Evolutionary conservation across 2,113 vertebrate species (phyloP), one percentile per base, ranked within the genome.

Genomic region (Onychostruthus taczanowskii): DNA sequence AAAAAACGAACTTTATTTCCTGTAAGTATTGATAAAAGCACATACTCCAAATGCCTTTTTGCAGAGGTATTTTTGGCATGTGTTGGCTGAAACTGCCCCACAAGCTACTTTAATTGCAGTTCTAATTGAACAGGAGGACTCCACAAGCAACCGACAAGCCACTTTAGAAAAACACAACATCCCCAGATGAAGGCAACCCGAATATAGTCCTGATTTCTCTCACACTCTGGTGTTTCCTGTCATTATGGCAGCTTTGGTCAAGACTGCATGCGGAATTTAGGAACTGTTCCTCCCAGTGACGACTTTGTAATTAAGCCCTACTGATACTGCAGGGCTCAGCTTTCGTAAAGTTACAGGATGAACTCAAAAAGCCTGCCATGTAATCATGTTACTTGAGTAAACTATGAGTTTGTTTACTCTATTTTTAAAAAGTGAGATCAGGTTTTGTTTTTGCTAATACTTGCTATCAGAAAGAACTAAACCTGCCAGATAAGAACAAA

Each of bases 381-480:
- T n/a, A 52, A 88, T 73, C 73, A 16, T 62, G 46, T 76, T 89
- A 94, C 68, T 3, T 85, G 87, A 94, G 81, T 55, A 64, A 90
- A 90, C 69, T 68, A 87, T 55, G 74, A 70, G 50, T 66, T 74
- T 83, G 74, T 95, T 87, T 73, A 61, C 68, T 84, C 83, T 85
- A 83, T 64, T 64, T 89, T 94, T 95, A 95, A 94, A 80, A 94
- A 74, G 68, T 20, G 87, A 85, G 92, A 95, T 91, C 59, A 92
- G 39, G 56, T 79, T 92, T 76, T 91, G 70, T 16, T 91, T 91
- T 90, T 89, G 72, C 74, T 84, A 64, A 78, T 35, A 92, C 75
- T 70, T 76, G 68, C 80, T 89, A 94, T 70, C 58, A 78, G 84
- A 89, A 94, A 92, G 66, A 67, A 44, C 46, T 26, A 77, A 94